Percentiles rank a stretch among this genome's conserved stretches.
Conservation (phyloP, 2,888 invertebrate genomes). For the Drosophila lacicola region DNA sequence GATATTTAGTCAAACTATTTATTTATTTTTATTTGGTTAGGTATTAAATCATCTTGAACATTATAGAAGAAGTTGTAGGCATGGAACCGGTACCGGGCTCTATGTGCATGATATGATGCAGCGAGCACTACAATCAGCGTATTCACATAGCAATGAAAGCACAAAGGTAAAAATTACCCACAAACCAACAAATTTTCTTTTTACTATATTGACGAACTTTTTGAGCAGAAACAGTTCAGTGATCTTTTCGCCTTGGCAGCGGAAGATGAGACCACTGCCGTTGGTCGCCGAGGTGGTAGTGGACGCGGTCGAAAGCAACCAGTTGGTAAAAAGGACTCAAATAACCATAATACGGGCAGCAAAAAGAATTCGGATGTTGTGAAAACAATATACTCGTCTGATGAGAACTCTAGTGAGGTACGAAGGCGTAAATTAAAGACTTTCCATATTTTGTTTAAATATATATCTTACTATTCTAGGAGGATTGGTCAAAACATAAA, state of each 20-base stretch:
- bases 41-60: constrained; percentile 97
- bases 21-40: constrained; percentile 79
- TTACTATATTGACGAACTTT: not conserved
- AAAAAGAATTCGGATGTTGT: constrained; percentile 85
- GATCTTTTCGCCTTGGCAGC: constrained; percentile 96
- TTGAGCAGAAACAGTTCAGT: constrained; percentile 91
- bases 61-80: constrained; percentile 90
- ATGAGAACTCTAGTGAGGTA: constrained; percentile 94
- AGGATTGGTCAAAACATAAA: constrained; percentile 95
- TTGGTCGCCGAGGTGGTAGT: constrained; percentile 87
- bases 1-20: not conserved
- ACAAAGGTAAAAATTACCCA: constrained; percentile 87
- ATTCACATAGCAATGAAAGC: constrained; percentile 94
- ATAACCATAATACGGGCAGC: constrained; percentile 84
- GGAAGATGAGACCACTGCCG: constrained; percentile 91
- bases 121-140: constrained; percentile 94
- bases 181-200: not conserved
- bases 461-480: constrained; percentile 86
- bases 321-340: constrained; percentile 86
- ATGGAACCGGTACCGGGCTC: constrained; percentile 89
- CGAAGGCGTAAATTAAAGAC: too few species aligned
- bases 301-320: constrained; percentile 88
- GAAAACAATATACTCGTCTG: constrained; percentile 89
- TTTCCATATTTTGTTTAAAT: not conserved
- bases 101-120: constrained; percentile 96